phyloP scores from a whole-genome alignment of 2,113 vertebrate genomes.

The Microcebus tavaratra region DNA sequence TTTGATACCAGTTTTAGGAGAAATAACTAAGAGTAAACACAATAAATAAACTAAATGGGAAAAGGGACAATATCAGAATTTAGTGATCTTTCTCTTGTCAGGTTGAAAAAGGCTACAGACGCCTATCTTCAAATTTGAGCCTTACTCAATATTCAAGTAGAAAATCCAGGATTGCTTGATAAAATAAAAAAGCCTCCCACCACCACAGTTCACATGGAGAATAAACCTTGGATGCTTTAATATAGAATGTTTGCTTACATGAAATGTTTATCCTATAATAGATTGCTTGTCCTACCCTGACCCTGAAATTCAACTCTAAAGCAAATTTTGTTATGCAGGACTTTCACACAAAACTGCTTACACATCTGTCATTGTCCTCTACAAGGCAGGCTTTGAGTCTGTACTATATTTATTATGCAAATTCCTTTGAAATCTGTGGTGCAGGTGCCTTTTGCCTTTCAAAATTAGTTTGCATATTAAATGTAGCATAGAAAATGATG shows the following conservation, averaged over 20 bases:
- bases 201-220: background rate
- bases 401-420: conserved; percentile 81
- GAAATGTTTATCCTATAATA: conserved; percentile 59
- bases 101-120: background rate
- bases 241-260: conserved; percentile 44
- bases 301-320: conserved; percentile 74
- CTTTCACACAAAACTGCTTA: conserved; percentile 77
- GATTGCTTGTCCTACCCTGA: conserved; percentile 69
- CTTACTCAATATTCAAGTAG: background rate
- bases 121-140: background rate
- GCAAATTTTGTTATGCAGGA: conserved; percentile 74
- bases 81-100: background rate
- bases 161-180: conserved; percentile 1
- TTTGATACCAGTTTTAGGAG: background rate
- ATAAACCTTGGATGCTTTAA: background rate
- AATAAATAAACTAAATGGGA: background rate
- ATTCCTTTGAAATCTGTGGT: conserved; percentile 81
- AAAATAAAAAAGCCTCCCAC: background rate
- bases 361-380: conserved; percentile 78
- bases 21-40: background rate
- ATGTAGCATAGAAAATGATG: conserved; percentile 69
- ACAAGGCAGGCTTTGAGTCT: conserved; percentile 78
- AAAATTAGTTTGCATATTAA: conserved; percentile 82
- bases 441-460: conserved; percentile 81
- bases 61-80: background rate